Percentiles rank a stretch among this genome's conserved stretches.
Conservation (phyloP, 2,888 invertebrate genomes). For the Parnassius apollo region DNA sequence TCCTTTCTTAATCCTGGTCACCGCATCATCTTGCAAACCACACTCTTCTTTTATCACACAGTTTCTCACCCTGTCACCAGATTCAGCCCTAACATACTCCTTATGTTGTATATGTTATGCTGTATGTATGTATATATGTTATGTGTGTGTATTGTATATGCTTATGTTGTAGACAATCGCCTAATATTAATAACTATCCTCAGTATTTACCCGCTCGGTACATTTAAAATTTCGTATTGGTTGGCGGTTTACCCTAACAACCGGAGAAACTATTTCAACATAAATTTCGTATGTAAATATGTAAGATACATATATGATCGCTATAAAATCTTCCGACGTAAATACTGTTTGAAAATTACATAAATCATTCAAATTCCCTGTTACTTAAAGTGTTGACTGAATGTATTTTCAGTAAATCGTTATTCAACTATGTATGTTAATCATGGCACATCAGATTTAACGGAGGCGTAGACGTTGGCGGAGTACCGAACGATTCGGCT, state of each 20-base stretch:
- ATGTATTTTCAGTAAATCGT: conserved; percentile 1
- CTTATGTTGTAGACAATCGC: conserved; percentile 40
- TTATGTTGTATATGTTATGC: too few relatives aligned
- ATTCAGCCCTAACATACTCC: too few relatives aligned
- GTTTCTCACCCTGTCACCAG: too few relatives aligned
- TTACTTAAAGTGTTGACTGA: conserved; percentile 13
- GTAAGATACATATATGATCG: background rate
- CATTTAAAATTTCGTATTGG: conserved; percentile 3
- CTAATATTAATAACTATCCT: conserved; percentile 39
- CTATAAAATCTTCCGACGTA: conserved; percentile 2
- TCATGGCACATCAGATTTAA: too few relatives aligned
- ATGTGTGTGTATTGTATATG: too few relatives aligned
- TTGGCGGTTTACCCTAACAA: conserved; percentile 1
- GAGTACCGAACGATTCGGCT: too few relatives aligned
- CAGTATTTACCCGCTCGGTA: conserved; percentile 4
- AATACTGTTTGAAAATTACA: conserved; percentile 1
- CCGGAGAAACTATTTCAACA: background rate
- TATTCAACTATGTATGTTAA: background rate
- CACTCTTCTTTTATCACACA: too few relatives aligned
- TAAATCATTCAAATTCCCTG: conserved; percentile 16
- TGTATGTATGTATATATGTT: too few relatives aligned
- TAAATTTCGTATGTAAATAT: background rate
- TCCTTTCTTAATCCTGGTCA: too few relatives aligned
- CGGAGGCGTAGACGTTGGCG: too few relatives aligned
- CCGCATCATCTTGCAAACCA: too few relatives aligned